These are phyloP conservation scores for Hydriomena furcata DNA, from an alignment of 2,888 invertebrate species.

Conservation along the genomic window DNA sequence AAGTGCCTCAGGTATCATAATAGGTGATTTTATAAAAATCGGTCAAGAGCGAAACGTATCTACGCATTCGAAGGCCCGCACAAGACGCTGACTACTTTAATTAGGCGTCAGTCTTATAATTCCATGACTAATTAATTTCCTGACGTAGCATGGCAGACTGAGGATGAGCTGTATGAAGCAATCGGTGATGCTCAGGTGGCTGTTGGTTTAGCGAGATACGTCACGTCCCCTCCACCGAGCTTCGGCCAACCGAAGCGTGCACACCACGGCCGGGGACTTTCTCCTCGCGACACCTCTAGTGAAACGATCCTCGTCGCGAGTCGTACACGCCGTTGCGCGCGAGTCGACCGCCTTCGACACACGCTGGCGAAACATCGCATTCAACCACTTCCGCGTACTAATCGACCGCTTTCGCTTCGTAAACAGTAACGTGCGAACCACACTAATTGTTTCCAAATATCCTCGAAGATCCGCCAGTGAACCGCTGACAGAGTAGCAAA, in stretches of 20 bases:
- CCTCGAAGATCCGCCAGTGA: constrained; percentile 42
- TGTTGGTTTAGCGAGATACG: constrained; percentile 63
- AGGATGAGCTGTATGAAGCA: constrained; percentile 32
- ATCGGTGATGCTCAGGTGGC: constrained; percentile 52
- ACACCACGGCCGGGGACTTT: constrained; percentile 80
- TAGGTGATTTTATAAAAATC: constrained; percentile 11
- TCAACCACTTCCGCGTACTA: constrained; percentile 64
- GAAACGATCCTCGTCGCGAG: constrained; percentile 67
- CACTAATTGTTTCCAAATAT: constrained; percentile 56
- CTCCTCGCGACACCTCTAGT: constrained; percentile 80
- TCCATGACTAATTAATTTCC: constrained; percentile 27
- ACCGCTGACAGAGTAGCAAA: constrained; percentile 45
- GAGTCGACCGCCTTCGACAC: constrained; percentile 66
- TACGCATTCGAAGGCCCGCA: constrained; percentile 17
- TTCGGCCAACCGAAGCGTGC: constrained; percentile 67
- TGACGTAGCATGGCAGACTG: constrained; percentile 16
- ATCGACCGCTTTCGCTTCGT: constrained; percentile 70
- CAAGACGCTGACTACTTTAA: constrained; percentile 18
- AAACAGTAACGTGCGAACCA: constrained; percentile 65
- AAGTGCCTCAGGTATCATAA: no score
- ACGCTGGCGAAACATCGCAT: constrained; percentile 38
- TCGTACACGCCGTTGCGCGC: constrained; percentile 70
- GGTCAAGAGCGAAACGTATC: constrained; percentile 26
- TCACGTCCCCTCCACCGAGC: constrained; percentile 67
- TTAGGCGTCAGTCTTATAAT: constrained; percentile 17